Percentiles rank a stretch among this genome's conserved stretches.
Evolutionary conservation across 1,140 invertebrate species (phyloP).

Genomic region (Melitaea cinxia): DNA sequence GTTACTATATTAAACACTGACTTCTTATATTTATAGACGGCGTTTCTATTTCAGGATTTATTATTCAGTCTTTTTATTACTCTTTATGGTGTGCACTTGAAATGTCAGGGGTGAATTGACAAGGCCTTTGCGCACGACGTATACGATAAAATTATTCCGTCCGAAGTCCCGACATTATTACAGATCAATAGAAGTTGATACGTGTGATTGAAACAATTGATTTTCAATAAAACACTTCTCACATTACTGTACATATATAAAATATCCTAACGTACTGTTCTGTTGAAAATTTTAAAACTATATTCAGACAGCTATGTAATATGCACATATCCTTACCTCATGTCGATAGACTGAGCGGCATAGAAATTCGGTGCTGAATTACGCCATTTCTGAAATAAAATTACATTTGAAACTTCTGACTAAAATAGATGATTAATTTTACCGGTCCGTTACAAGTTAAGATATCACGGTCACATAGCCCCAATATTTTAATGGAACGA

Average conservation of each 20-base stretch:
- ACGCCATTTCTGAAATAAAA: constrained; percentile 74
- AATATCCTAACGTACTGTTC: constrained; percentile 11
- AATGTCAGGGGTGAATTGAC: constrained; percentile 67
- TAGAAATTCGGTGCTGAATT: constrained; percentile 74
- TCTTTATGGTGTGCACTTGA: constrained; percentile 40
- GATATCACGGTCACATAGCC: constrained; percentile 1
- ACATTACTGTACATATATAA: constrained; percentile 33
- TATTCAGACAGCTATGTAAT: neutral
- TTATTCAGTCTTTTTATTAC: neutral
- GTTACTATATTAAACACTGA: neutral
- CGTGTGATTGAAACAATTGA: constrained; percentile 66
- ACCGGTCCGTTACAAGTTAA: constrained; percentile 4
- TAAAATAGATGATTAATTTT: neutral
- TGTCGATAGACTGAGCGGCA: constrained; percentile 69
- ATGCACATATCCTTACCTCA: constrained; percentile 56
- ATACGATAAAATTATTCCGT: constrained; percentile 42
- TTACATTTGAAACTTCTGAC: neutral
- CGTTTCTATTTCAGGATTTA: neutral
- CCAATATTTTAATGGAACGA: constrained; percentile 9
- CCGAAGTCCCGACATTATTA: constrained; percentile 53
- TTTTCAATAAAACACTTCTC: constrained; percentile 58
- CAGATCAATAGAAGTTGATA: constrained; percentile 74
- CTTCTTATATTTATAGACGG: neutral
- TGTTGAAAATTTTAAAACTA: constrained; percentile 20
- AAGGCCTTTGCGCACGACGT: constrained; percentile 46